These are phyloP conservation scores for Perodicticus potto DNA, from an alignment of 2,797 vertebrate genomes.

Conservation along the genomic window DNA sequence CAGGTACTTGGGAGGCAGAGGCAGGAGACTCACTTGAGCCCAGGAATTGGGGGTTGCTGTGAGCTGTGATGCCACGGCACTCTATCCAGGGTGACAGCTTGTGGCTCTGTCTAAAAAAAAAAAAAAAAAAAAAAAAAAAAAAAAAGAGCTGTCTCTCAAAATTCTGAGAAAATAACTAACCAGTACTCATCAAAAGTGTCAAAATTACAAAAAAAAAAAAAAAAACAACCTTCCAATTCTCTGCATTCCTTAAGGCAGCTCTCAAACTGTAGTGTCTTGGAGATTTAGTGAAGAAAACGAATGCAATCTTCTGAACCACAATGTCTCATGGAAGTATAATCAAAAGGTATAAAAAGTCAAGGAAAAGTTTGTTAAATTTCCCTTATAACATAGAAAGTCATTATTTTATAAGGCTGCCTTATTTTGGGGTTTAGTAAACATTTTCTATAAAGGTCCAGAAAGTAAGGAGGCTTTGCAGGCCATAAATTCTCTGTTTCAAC, in stretches of 20 bases:
- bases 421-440: neutral
- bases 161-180: no score
- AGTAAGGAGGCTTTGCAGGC: neutral
- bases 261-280: neutral
- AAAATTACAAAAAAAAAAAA: no score
- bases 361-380: conserved; percentile 23
- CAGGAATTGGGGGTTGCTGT: no score
- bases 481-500: conserved; percentile 7
- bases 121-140: no score
- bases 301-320: conserved; percentile 17
- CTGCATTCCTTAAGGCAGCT: conserved; percentile 11
- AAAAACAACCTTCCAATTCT: conserved; percentile 12
- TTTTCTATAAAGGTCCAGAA: conserved; percentile 35
- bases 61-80: no score
- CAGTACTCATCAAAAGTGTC: no score
- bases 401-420: conserved; percentile 39
- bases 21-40: no score
- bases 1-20: no score
- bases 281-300: conserved; percentile 50
- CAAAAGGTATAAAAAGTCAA: conserved; percentile 20
- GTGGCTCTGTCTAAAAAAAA: no score
- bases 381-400: neutral
- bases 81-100: no score
- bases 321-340: conserved; percentile 24
- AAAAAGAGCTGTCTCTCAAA: no score